Percentiles rank a stretch among this genome's conserved stretches.
phyloP scores from a whole-genome alignment of 2,797 vertebrate genomes.

The Gambusia yucatana region DNA sequence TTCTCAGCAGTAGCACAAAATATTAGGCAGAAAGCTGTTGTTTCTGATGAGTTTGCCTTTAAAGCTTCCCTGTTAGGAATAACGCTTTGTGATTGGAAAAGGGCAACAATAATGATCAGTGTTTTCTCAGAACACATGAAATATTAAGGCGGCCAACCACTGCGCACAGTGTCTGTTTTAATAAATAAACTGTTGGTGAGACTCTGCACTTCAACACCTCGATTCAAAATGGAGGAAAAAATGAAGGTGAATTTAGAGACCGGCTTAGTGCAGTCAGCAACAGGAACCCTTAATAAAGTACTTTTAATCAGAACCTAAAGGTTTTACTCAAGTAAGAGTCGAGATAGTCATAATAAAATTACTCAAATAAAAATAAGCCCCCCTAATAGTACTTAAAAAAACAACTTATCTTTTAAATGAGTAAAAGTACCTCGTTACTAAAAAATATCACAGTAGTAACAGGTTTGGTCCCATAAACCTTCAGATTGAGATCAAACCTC shows the following conservation, averaged over 20 bases:
- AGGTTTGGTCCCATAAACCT: too few species aligned
- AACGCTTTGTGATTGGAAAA: neutral
- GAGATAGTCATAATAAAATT: too few species aligned
- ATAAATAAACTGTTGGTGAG: constrained; percentile 5
- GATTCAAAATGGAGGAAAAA: neutral
- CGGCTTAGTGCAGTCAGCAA: neutral
- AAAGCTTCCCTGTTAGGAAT: neutral
- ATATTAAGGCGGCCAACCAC: neutral
- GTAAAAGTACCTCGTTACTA: too few species aligned
- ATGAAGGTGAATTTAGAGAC: neutral
- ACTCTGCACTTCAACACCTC: neutral
- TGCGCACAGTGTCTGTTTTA: neutral
- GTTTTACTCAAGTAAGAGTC: too few species aligned
- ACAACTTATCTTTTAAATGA: too few species aligned
- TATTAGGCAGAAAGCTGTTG: neutral
- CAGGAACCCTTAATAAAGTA: neutral
- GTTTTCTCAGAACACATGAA: neutral
- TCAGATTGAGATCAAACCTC: too few species aligned
- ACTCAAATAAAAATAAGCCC: too few species aligned
- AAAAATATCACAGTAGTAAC: too few species aligned
- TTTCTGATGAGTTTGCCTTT: neutral
- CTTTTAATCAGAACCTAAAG: too few species aligned
- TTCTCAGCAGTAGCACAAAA: neutral
- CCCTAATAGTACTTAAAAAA: too few species aligned
- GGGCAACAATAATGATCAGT: neutral